A percentile compares a stretch with the other conserved stretches of the same genome.
Conservation (phyloP, 2,797 vertebrate species). For the Lacerta viridis region DNA sequence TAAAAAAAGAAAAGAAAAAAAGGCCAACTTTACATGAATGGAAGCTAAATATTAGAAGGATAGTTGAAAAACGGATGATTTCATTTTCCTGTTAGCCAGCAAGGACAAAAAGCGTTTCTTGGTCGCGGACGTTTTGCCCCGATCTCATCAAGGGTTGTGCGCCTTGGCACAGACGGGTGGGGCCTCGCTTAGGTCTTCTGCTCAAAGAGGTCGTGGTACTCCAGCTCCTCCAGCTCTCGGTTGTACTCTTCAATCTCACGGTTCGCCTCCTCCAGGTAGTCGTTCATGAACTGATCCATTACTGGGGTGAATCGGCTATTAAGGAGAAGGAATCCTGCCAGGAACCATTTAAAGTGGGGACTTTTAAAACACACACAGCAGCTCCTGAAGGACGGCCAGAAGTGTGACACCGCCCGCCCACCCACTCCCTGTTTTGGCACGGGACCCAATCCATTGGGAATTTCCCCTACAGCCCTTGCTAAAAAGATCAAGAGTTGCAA, state of each 20-base stretch:
- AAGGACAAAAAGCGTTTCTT: conserved; percentile 59
- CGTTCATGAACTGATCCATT: conserved; percentile 94
- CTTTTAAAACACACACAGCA: background rate
- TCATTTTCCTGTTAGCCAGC: conserved; percentile 59
- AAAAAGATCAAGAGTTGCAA: background rate
- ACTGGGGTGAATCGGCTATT: conserved; percentile 75
- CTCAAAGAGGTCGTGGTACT: conserved; percentile 92
- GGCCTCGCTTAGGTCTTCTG: conserved; percentile 75
- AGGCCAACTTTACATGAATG: conserved; percentile 61
- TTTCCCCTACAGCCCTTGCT: too few relatives aligned
- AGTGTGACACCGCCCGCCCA: background rate
- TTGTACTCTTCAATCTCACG: conserved; percentile 93
- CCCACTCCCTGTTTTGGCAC: background rate
- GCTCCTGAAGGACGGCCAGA: too few relatives aligned
- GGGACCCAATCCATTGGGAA: background rate
- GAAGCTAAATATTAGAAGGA: conserved; percentile 55
- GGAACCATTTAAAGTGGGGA: fast-evolving
- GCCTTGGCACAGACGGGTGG: background rate
- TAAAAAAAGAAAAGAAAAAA: conserved; percentile 37
- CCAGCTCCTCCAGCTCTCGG: conserved; percentile 90
- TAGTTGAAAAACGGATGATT: conserved; percentile 58
- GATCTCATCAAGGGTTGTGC: background rate
- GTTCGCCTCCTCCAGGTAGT: conserved; percentile 93
- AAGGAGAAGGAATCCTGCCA: background rate
- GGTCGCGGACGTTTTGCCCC: conserved; percentile 47